phyloP scores from a whole-genome alignment of 2,888 invertebrate genomes.

The Heliconius sara region DNA sequence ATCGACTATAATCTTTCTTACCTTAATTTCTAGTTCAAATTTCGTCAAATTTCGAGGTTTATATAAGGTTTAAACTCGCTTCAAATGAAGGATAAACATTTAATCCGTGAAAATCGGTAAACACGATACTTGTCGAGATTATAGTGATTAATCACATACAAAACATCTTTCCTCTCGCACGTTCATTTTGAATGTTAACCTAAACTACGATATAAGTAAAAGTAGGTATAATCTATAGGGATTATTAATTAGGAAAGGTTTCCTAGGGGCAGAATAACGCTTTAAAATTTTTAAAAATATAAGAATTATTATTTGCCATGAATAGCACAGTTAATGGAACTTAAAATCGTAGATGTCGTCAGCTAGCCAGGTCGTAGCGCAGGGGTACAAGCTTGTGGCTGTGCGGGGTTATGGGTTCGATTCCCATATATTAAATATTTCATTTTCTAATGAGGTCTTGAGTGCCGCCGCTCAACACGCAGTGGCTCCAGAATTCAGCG shows the following conservation, averaged over 20 bases:
- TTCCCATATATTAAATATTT: too few relatives aligned
- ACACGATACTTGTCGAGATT: constrained; percentile 70
- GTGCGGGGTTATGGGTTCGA: too few relatives aligned
- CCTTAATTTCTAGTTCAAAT: constrained; percentile 47
- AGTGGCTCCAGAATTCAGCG: too few relatives aligned
- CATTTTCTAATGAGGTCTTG: too few relatives aligned
- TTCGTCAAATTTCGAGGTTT: constrained; percentile 57
- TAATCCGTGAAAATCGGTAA: constrained; percentile 73
- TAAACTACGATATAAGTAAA: neutral
- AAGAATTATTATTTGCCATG: neutral
- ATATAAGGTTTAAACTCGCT: constrained; percentile 56
- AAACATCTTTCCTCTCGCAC: constrained; percentile 56
- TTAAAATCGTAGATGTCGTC: neutral
- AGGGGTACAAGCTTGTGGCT: too few relatives aligned
- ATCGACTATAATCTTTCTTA: constrained; percentile 39
- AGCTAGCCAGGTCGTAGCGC: too few relatives aligned
- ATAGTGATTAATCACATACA: constrained; percentile 75
- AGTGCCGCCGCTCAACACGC: too few relatives aligned
- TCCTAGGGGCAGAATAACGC: too few relatives aligned
- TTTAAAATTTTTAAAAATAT: too few relatives aligned
- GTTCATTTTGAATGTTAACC: constrained; percentile 7
- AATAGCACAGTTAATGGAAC: neutral
- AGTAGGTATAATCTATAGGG: neutral
- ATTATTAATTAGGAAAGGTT: too few relatives aligned
- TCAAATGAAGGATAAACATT: constrained; percentile 58